phyloP scores from a whole-genome alignment of 2,797 vertebrate genomes.

The Poeciliopsis turneri region DNA sequence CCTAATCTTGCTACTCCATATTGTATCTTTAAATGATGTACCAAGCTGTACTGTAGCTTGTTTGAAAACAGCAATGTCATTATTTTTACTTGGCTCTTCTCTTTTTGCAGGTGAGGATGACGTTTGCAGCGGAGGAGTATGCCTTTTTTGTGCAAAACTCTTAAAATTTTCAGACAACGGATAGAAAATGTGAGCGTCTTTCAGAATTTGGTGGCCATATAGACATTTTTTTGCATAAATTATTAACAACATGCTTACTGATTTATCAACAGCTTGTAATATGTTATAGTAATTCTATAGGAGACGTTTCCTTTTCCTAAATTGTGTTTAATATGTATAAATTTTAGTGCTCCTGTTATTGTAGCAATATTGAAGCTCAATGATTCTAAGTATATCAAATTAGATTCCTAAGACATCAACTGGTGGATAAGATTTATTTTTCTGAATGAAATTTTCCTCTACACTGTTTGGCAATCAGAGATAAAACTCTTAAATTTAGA shows the following conservation, averaged over 20 bases:
- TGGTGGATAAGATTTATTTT: neutral
- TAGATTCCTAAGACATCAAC: neutral
- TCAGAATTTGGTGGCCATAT: neutral
- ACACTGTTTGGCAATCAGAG: neutral
- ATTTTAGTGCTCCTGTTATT: neutral
- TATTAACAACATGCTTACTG: neutral
- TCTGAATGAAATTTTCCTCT: neutral
- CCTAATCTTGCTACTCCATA: neutral
- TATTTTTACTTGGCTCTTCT: too few species aligned
- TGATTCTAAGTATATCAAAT: neutral
- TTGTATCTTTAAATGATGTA: too few species aligned
- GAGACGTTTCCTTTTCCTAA: neutral
- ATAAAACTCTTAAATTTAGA: slow-evolving; percentile 12
- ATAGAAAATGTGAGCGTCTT: neutral
- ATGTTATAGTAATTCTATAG: neutral
- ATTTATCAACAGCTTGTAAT: neutral
- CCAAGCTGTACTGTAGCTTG: neutral
- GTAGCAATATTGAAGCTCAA: neutral
- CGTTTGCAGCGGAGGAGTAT: neutral
- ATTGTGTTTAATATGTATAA: neutral
- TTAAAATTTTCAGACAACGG: neutral
- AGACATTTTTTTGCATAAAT: neutral
- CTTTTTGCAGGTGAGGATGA: neutral
- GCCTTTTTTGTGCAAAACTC: neutral
- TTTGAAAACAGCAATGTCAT: neutral